Evolutionary conservation across 2,888 invertebrate species (phyloP).

Genomic region (Onthophagus sagittarius): DNA sequence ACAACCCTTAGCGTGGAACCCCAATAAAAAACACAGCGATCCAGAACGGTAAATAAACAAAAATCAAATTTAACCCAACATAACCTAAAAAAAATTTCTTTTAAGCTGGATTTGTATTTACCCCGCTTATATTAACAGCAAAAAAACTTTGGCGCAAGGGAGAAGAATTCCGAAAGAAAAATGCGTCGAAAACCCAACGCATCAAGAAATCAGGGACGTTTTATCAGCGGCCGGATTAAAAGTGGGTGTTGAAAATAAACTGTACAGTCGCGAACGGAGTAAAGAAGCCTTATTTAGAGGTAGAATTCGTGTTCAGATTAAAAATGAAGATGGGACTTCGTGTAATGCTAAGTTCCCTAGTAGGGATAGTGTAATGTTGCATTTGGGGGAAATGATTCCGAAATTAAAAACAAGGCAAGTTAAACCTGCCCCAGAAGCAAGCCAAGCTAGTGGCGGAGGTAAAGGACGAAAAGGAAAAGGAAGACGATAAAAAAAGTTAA

Average conservation of each 20-base stretch:
- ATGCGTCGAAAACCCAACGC: slow-evolving; percentile 93
- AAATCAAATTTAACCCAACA: background rate
- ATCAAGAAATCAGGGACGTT: slow-evolving; percentile 92
- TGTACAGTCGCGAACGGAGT: slow-evolving; percentile 86
- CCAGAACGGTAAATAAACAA: slow-evolving; percentile 59
- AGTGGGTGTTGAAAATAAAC: slow-evolving; percentile 88
- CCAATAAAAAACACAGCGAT: slow-evolving; percentile 78
- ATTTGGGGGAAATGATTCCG: slow-evolving; percentile 82
- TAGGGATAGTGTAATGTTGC: slow-evolving; percentile 72
- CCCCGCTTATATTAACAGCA: slow-evolving; percentile 93
- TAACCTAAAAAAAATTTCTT: slow-evolving; percentile 25
- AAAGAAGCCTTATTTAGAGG: slow-evolving; percentile 84
- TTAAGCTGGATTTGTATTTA: slow-evolving; percentile 94
- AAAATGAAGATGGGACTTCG: slow-evolving; percentile 81
- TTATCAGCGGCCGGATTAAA: slow-evolving; percentile 76
- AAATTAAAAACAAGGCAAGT: slow-evolving; percentile 79
- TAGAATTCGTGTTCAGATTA: slow-evolving; percentile 87
- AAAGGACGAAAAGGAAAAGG: slow-evolving; percentile 41
- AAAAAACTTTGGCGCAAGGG: slow-evolving; percentile 87
- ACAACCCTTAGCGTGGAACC: slow-evolving; percentile 61
- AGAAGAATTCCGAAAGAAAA: slow-evolving; percentile 76
- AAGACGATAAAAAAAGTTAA: slow-evolving; percentile 26
- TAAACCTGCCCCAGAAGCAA: slow-evolving; percentile 46
- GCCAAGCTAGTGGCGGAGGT: slow-evolving; percentile 31
- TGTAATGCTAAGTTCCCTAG: slow-evolving; percentile 67